Conservation (phyloP, 1,140 invertebrate genomes). For the Brachionus calyciflorus region DNA sequence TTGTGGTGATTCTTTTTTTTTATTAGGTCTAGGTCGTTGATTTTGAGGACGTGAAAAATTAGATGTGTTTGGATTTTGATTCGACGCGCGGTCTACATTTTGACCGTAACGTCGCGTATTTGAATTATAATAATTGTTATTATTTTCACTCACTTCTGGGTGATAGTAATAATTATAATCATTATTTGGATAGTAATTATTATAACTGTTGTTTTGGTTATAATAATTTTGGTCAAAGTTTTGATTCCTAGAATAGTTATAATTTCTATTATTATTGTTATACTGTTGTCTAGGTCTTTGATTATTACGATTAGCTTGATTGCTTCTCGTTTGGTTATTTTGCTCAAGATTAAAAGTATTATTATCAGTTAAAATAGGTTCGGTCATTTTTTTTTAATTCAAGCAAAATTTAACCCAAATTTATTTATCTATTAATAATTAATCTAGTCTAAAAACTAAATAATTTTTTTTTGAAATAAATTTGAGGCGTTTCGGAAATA, state of each 20-base stretch:
- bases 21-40: background rate
- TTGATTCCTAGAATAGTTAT: background rate
- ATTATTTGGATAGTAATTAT: background rate
- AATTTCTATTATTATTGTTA: background rate
- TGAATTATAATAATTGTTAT: background rate
- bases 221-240: background rate
- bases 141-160: background rate
- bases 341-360: background rate
- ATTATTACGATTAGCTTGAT: background rate
- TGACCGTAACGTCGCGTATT: background rate
- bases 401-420: background rate
- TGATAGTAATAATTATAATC: background rate
- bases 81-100: too few species aligned
- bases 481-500: too few species aligned
- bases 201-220: background rate
- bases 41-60: too few species aligned
- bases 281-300: background rate
- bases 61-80: too few species aligned
- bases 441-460: background rate
- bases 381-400: slow-evolving; percentile 6
- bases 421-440: background rate
- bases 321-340: too few species aligned
- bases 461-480: too few species aligned
- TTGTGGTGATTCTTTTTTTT: background rate
- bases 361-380: background rate